Conservation (phyloP, 2,797 vertebrate genomes). For the Delichon dasypus region DNA sequence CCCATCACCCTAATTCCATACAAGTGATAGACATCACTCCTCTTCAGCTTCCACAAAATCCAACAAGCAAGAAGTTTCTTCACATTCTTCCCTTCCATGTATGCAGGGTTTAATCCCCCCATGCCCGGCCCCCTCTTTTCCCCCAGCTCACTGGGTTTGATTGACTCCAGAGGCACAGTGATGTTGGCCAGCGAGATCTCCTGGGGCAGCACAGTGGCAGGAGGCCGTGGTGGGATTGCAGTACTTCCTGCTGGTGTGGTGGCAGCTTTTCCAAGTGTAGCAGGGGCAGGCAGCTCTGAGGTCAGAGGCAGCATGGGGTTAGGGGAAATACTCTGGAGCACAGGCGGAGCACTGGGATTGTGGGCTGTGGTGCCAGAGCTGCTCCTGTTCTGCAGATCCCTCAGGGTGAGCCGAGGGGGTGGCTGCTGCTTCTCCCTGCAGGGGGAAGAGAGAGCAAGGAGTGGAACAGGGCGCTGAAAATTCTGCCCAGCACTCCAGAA, state of each 20-base stretch:
- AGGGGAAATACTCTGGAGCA: slow-evolving; percentile 41
- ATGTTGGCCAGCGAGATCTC: slow-evolving; percentile 86
- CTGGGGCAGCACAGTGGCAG: slow-evolving; percentile 50
- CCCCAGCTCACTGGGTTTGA: slow-evolving; percentile 89
- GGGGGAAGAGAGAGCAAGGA: not conserved
- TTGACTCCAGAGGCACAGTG: slow-evolving; percentile 90
- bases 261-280: slow-evolving; percentile 33
- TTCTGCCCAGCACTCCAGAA: not conserved
- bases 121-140: not conserved
- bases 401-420: slow-evolving; percentile 83
- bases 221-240: not conserved
- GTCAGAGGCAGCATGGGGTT: slow-evolving; percentile 55
- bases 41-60: not conserved
- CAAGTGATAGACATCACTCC: not conserved
- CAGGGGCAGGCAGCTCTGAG: slow-evolving; percentile 29
- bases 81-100: not conserved
- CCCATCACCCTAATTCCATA: not conserved
- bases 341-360: not conserved
- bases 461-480: not conserved
- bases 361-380: slow-evolving; percentile 35
- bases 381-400: slow-evolving; percentile 90
- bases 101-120: not conserved
- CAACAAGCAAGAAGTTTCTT: not conserved
- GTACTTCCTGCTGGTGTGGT: slow-evolving; percentile 29
- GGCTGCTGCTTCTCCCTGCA: slow-evolving; percentile 90